Percentiles rank a stretch among this genome's conserved stretches.
Conservation (phyloP, 1,140 invertebrate genomes). For the Atta texana region DNA sequence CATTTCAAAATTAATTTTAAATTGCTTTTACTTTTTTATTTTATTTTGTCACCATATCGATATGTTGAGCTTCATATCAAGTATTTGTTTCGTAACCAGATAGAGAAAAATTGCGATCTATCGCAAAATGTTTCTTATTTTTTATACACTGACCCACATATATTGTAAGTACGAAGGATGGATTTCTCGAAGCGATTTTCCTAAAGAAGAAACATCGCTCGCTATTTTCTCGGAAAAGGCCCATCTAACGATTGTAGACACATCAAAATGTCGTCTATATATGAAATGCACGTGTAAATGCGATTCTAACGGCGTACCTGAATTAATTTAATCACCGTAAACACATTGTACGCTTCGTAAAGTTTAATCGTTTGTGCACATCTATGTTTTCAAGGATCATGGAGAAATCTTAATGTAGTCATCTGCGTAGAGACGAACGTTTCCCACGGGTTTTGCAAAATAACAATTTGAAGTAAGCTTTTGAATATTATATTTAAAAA, state of each 20-base stretch:
- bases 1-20: not conserved
- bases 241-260: conserved; percentile 5
- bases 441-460: conserved; percentile 29
- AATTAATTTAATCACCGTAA: conserved; percentile 31
- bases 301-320: conserved; percentile 1
- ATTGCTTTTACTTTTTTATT: not conserved
- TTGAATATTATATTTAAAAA: not conserved
- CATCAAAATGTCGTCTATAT: not conserved
- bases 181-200: conserved; percentile 47
- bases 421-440: not conserved
- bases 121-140: conserved; percentile 23
- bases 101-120: not conserved
- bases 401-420: conserved; percentile 3
- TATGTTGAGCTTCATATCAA: not conserved
- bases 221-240: conserved; percentile 44
- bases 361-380: conserved; percentile 12
- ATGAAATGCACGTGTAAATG: conserved; percentile 19
- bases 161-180: conserved; percentile 50
- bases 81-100: not conserved
- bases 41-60: not conserved
- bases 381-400: conserved; percentile 13
- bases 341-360: conserved; percentile 41
- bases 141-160: conserved; percentile 54
- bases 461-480: too few species aligned
- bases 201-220: conserved; percentile 47